phyloP scores from a whole-genome alignment of 2,888 invertebrate species.

The Onchidella celtica region DNA sequence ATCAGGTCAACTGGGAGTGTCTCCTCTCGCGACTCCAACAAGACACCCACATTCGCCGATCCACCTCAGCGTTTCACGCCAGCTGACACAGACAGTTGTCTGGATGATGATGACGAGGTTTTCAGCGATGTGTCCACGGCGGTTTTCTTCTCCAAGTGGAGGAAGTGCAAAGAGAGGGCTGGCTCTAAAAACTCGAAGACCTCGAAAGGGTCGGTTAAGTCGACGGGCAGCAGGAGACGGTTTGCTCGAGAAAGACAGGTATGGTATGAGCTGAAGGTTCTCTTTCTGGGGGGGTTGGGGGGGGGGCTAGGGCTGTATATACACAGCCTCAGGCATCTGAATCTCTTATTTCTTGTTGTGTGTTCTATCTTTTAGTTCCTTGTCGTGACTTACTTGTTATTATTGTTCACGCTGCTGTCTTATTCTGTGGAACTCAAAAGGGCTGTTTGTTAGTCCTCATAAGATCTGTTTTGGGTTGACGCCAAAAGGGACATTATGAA shows the following conservation, averaged over 20 bases:
- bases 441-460: no score
- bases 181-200: conserved; percentile 66
- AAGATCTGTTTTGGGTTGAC: no score
- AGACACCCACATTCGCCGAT: not conserved
- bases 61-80: not conserved
- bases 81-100: conserved; percentile 57
- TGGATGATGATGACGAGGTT: conserved; percentile 64
- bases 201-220: conserved; percentile 66
- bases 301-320: no score
- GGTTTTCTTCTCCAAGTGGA: conserved; percentile 67
- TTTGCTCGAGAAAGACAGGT: conserved; percentile 37
- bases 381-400: no score
- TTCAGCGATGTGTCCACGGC: conserved; percentile 71
- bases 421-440: no score
- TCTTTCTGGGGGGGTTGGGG: no score
- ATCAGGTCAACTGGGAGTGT: conserved; percentile 1
- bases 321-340: no score
- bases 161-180: conserved; percentile 66
- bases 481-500: no score
- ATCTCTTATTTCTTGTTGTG: no score
- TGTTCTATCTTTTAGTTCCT: no score
- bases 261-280: no score
- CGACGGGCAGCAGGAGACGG: not conserved
- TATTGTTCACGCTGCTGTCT: no score
- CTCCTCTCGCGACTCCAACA: not conserved